phyloP scores from a whole-genome alignment of 2,888 invertebrate genomes.

The Prosopocoilus inquinatus region DNA sequence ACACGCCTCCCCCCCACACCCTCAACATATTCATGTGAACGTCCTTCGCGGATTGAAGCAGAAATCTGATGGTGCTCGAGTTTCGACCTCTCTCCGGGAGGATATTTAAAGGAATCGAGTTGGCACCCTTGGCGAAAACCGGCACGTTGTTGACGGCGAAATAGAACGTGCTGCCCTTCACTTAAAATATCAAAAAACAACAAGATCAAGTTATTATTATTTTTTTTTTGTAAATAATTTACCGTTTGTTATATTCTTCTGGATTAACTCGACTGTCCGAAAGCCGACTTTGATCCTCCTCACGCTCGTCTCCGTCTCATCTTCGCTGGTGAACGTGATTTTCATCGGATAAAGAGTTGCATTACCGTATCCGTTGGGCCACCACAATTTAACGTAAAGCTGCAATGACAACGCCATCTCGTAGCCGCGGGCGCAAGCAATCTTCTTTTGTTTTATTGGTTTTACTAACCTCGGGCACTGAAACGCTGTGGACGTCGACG shows the following conservation, averaged over 20 bases:
- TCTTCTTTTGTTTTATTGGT: neutral
- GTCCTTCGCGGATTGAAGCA: slow-evolving; percentile 68
- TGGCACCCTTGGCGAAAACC: slow-evolving; percentile 94
- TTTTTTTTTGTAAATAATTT: no score
- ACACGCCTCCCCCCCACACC: slow-evolving; percentile 98
- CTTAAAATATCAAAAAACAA: no score
- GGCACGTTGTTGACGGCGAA: slow-evolving; percentile 78
- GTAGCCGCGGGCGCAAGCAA: no score
- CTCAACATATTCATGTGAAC: slow-evolving; percentile 90
- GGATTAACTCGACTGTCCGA: slow-evolving; percentile 78
- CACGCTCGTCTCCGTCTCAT: slow-evolving; percentile 43
- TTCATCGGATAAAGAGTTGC: slow-evolving; percentile 73
- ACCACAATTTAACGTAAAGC: slow-evolving; percentile 71
- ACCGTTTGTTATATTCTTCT: slow-evolving; percentile 51
- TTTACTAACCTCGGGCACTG: slow-evolving; percentile 31
- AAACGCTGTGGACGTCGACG: slow-evolving; percentile 23
- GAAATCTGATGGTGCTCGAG: slow-evolving; percentile 57
- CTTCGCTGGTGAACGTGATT: slow-evolving; percentile 51
- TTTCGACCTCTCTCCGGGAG: slow-evolving; percentile 72
- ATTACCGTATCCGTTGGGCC: slow-evolving; percentile 91
- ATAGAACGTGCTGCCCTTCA: slow-evolving; percentile 61
- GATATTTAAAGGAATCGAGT: slow-evolving; percentile 87
- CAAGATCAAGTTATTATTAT: no score
- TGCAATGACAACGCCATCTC: slow-evolving; percentile 32
- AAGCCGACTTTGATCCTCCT: slow-evolving; percentile 77